phyloP scores from a whole-genome alignment of 2,888 invertebrate species.

The Limnephilus lunatus region DNA sequence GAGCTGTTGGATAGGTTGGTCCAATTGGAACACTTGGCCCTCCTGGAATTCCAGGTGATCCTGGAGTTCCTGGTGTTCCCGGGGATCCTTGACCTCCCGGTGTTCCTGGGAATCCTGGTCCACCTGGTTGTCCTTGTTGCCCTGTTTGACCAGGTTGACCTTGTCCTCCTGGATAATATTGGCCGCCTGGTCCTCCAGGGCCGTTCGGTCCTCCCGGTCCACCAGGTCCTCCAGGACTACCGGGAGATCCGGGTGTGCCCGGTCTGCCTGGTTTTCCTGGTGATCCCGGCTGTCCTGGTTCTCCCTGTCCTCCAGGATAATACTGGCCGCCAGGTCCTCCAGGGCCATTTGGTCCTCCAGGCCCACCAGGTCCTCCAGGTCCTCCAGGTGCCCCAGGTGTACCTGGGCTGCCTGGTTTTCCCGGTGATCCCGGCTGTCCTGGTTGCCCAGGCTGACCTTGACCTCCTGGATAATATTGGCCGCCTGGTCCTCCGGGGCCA shows the following conservation, averaged over 20 bases:
- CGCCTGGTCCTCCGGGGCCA: slow-evolving; percentile 45
- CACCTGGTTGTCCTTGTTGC: slow-evolving; percentile 58
- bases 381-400: slow-evolving; percentile 66
- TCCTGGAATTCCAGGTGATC: slow-evolving; percentile 59
- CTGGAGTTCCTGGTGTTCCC: slow-evolving; percentile 66
- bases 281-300: too few relatives aligned
- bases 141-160: slow-evolving; percentile 65
- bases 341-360: slow-evolving; percentile 66
- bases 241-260: too few relatives aligned
- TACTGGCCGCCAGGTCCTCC: too few relatives aligned
- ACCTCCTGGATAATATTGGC: slow-evolving; percentile 37
- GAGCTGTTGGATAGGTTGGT: background rate
- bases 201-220: too few relatives aligned
- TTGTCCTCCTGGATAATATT: background rate
- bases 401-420: slow-evolving; percentile 45
- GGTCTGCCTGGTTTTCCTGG: too few relatives aligned
- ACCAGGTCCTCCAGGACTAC: too few relatives aligned
- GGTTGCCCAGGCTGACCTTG: slow-evolving; percentile 65
- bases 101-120: slow-evolving; percentile 62
- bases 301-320: too few relatives aligned
- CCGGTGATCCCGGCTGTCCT: slow-evolving; percentile 54
- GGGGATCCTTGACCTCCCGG: slow-evolving; percentile 62
- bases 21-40: slow-evolving; percentile 37
- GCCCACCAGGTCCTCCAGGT: slow-evolving; percentile 65
- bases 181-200: slow-evolving; percentile 40